phyloP scores from a whole-genome alignment of 2,113 vertebrate genomes.

The Corythoichthys intestinalis region DNA sequence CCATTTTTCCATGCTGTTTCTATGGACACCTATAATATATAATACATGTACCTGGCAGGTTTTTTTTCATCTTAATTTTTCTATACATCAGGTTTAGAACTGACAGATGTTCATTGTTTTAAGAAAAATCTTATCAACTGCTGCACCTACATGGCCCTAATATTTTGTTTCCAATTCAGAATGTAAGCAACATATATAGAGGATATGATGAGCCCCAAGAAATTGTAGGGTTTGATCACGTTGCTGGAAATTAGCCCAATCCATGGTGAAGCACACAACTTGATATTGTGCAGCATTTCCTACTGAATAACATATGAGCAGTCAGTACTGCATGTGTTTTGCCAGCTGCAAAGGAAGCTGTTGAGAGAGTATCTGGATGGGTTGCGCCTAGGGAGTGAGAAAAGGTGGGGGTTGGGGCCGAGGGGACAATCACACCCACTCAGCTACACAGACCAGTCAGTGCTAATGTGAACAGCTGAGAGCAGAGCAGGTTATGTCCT shows the following conservation, averaged over 20 bases:
- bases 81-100: too few species aligned
- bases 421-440: conserved; percentile 35
- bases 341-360: conserved; percentile 43
- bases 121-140: too few species aligned
- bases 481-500: conserved; percentile 55
- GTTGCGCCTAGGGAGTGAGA: conserved; percentile 4
- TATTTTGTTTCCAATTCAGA: too few species aligned
- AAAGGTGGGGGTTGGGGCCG: not conserved
- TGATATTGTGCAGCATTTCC: not conserved
- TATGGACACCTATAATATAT: too few species aligned
- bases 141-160: too few species aligned
- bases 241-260: not conserved
- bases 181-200: too few species aligned
- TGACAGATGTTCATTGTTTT: too few species aligned
- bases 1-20: not conserved
- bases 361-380: conserved; percentile 26
- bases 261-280: not conserved
- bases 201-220: not conserved
- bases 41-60: too few species aligned
- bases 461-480: conserved; percentile 58
- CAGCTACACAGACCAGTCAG: conserved; percentile 48
- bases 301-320: not conserved
- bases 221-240: not conserved
- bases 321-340: conserved; percentile 34
- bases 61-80: too few species aligned